Percentiles rank a stretch among this genome's conserved stretches.
Evolutionary conservation across 2,888 invertebrate genomes (phyloP).

Genomic region (Clusia tigrina): DNA sequence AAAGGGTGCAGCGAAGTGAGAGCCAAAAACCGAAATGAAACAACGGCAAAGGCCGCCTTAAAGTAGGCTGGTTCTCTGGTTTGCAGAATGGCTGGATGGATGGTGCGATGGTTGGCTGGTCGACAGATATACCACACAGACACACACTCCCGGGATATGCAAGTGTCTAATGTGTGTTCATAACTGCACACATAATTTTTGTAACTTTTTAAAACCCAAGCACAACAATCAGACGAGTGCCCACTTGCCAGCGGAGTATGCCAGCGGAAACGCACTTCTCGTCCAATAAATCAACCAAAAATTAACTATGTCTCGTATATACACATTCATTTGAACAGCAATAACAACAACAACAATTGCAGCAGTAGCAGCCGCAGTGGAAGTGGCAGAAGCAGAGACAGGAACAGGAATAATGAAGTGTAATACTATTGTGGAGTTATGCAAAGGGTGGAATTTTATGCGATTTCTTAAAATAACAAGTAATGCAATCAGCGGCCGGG

Average conservation of each 20-base stretch:
- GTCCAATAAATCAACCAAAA: constrained; percentile 29
- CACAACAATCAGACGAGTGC: constrained; percentile 2
- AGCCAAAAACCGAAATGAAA: neutral
- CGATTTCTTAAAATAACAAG: neutral
- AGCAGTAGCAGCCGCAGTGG: no score
- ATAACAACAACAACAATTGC: constrained; percentile 7
- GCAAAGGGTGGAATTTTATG: constrained; percentile 17
- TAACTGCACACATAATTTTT: no score
- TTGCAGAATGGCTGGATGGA: neutral
- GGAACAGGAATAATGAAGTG: constrained; percentile 12
- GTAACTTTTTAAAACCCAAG: constrained; percentile 5
- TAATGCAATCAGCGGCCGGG: neutral
- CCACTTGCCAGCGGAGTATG: constrained; percentile 10
- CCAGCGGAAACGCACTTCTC: no score
- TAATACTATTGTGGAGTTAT: neutral
- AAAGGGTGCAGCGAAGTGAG: constrained; percentile 6
- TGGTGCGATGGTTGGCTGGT: no score
- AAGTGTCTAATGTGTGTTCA: no score
- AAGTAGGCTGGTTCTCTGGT: neutral
- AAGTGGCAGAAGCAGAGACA: neutral
- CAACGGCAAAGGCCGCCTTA: constrained; percentile 5
- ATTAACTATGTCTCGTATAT: constrained; percentile 31
- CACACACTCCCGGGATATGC: no score
- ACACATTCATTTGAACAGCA: constrained; percentile 3
- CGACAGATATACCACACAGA: no score